A percentile compares a stretch with the other conserved stretches of the same genome.
phyloP scores from a whole-genome alignment of 2,113 vertebrate species.

The Takifugu bimaculatus region DNA sequence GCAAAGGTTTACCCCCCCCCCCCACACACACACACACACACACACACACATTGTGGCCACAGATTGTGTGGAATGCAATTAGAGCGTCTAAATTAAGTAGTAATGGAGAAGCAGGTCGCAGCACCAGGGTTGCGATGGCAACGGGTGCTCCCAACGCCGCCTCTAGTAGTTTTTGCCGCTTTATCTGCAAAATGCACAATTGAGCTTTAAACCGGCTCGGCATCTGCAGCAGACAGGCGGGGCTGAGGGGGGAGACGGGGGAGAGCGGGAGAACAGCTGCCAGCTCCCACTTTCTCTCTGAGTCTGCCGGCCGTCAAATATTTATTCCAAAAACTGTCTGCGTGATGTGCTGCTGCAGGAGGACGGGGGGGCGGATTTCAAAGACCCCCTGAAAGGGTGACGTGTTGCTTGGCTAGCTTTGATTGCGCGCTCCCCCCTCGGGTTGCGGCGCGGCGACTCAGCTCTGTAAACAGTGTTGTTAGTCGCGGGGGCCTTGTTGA shows the following conservation, averaged over 20 bases:
- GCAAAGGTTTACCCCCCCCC: too few relatives aligned
- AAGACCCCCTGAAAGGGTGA: background rate
- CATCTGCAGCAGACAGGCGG: slow-evolving; percentile 53
- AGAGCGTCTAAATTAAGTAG: slow-evolving; percentile 99
- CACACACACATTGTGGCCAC: slow-evolving; percentile 77
- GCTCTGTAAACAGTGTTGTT: too few relatives aligned
- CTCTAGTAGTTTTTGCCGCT: slow-evolving; percentile 98
- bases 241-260: slow-evolving; percentile 21
- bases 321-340: slow-evolving; percentile 1
- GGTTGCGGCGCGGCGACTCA: too few relatives aligned
- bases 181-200: slow-evolving; percentile 99
- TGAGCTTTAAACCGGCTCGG: slow-evolving; percentile 96
- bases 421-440: too few relatives aligned
- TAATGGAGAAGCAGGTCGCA: slow-evolving; percentile 99
- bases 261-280: slow-evolving; percentile 44
- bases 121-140: slow-evolving; percentile 96
- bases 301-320: slow-evolving; percentile 56
- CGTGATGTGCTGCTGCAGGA: too few relatives aligned
- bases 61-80: slow-evolving; percentile 99
- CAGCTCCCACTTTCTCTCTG: slow-evolving; percentile 51
- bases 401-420: too few relatives aligned
- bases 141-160: slow-evolving; percentile 95
- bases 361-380: too few relatives aligned
- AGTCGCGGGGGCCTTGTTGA: too few relatives aligned
- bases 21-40: too few relatives aligned